Conservation (phyloP, 2,797 vertebrate species). For the Crenichthys baileyi region DNA sequence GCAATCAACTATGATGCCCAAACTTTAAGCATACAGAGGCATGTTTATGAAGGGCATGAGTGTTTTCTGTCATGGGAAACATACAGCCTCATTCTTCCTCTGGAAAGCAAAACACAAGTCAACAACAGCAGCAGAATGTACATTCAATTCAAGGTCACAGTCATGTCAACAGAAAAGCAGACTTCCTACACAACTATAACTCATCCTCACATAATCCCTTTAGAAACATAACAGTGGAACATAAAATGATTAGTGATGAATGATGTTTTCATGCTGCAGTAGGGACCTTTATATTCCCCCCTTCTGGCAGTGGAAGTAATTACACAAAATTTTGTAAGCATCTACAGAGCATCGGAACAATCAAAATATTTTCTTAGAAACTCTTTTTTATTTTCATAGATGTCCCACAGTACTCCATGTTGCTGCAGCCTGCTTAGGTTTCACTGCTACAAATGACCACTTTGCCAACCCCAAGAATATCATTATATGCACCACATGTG, state of each 20-base stretch:
- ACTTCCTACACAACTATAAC: constrained; percentile 17
- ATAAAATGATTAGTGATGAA: neutral
- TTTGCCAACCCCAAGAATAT: neutral
- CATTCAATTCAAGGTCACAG: constrained; percentile 49
- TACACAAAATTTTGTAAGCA: neutral
- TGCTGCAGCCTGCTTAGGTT: neutral
- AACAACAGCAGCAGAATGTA: constrained; percentile 14
- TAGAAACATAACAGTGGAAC: neutral
- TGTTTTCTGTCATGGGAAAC: constrained; percentile 58
- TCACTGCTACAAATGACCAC: too few relatives aligned
- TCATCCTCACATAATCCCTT: constrained; percentile 13
- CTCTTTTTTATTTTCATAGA: neutral
- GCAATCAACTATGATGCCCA: constrained; percentile 60
- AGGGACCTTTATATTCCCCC: neutral
- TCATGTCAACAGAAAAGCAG: constrained; percentile 24
- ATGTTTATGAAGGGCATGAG: constrained; percentile 62
- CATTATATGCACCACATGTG: neutral
- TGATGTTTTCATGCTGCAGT: constrained; percentile 2
- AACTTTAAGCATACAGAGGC: constrained; percentile 53
- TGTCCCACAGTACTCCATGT: neutral
- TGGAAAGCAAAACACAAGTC: constrained; percentile 9
- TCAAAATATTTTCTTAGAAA: neutral
- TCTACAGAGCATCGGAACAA: neutral
- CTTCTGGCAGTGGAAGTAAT: constrained; percentile 2
- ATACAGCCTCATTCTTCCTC: constrained; percentile 31